Percentiles rank a stretch among this genome's conserved stretches.
Evolutionary conservation across 2,888 invertebrate species (phyloP).

Genomic region (Heliothis peltigera): DNA sequence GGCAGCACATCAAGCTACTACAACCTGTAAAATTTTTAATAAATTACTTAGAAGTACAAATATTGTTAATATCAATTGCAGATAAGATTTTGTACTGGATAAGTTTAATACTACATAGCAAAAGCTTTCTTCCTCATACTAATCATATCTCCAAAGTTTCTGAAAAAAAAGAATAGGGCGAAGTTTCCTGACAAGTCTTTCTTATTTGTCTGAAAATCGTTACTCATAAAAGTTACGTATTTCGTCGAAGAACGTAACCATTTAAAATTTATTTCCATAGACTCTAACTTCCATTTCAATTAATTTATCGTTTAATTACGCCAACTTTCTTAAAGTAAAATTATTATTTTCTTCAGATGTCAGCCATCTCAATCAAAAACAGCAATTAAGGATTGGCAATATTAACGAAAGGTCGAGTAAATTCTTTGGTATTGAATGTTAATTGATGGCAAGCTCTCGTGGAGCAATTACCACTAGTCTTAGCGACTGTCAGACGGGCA

Average conservation of each 20-base stretch:
- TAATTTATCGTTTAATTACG: neutral
- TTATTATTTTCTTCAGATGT: slow-evolving; percentile 32
- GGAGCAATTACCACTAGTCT: slow-evolving; percentile 77
- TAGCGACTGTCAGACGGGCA: slow-evolving; percentile 71
- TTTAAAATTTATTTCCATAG: neutral
- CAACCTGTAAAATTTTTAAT: no score
- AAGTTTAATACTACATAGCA: no score
- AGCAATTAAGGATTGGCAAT: slow-evolving; percentile 55
- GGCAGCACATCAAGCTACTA: no score
- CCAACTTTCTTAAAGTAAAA: slow-evolving; percentile 14
- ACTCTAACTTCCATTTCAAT: neutral
- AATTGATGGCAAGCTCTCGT: slow-evolving; percentile 65
- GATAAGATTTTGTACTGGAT: neutral
- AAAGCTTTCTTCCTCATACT: no score
- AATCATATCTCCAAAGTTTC: no score
- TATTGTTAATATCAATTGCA: no score
- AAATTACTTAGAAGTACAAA: neutral
- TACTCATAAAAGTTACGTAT: no score
- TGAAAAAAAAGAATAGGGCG: no score
- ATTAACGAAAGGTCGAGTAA: slow-evolving; percentile 47
- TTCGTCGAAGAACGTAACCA: neutral
- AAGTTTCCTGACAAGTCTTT: no score
- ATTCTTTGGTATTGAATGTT: slow-evolving; percentile 56
- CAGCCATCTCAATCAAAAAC: slow-evolving; percentile 36
- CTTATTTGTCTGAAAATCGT: no score